A percentile compares a stretch with the other conserved stretches of the same genome.
Conservation (phyloP, 2,797 vertebrate species). For the Hyperoplus lanceolatus region DNA sequence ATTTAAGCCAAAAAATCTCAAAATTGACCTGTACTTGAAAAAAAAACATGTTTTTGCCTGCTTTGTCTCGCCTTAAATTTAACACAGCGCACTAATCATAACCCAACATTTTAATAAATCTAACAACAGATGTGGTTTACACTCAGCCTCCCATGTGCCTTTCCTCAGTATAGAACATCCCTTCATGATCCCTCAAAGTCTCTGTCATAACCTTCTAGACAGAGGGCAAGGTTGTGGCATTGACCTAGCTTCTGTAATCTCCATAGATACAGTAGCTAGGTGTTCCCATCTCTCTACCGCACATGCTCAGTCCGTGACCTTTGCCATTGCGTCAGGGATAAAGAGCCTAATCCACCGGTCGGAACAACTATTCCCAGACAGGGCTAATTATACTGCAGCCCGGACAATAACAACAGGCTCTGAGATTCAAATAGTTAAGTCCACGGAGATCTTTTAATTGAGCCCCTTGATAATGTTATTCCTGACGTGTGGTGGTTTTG, state of each 20-base stretch:
- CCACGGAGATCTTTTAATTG: slow-evolving; percentile 47
- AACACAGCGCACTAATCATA: too few species aligned
- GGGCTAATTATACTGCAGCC: slow-evolving; percentile 61
- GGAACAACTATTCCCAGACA: slow-evolving; percentile 83
- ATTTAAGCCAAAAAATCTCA: too few species aligned
- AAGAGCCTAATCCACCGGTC: slow-evolving; percentile 73
- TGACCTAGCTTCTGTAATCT: slow-evolving; percentile 32
- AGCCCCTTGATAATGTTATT: slow-evolving; percentile 31
- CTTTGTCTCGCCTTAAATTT: too few species aligned
- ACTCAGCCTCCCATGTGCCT: neutral
- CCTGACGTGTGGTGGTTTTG: slow-evolving; percentile 12
- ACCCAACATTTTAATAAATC: too few species aligned
- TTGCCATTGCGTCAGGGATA: slow-evolving; percentile 80
- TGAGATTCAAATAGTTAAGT: slow-evolving; percentile 51
- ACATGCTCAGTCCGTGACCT: slow-evolving; percentile 53
- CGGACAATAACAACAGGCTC: slow-evolving; percentile 47
- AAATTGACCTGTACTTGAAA: too few species aligned
- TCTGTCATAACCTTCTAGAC: slow-evolving; percentile 2
- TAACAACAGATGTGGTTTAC: too few species aligned
- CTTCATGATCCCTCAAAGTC: slow-evolving; percentile 9
- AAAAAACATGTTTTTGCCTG: too few species aligned
- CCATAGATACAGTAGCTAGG: neutral
- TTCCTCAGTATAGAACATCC: neutral
- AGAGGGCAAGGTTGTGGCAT: neutral
- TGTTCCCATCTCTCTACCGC: neutral